A percentile compares a stretch with the other conserved stretches of the same genome.
Conservation (phyloP, 2,797 vertebrate genomes). For the Poeciliopsis gracilis region DNA sequence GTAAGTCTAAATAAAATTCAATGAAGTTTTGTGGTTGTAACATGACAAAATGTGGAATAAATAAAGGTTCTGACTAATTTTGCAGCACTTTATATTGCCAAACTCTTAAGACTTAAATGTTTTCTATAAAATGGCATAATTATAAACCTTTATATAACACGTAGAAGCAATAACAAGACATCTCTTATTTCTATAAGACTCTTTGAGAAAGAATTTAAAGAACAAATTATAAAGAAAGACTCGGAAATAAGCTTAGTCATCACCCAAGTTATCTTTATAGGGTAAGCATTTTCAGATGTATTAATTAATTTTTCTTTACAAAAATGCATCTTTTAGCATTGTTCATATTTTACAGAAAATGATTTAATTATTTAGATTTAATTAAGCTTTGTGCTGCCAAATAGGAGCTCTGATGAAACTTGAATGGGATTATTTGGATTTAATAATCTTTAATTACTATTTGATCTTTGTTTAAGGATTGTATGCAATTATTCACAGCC, state of each 20-base stretch:
- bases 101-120: not conserved
- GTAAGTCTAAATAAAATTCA: not conserved
- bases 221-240: not conserved
- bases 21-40: not conserved
- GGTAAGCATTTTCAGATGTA: not conserved
- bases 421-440: not conserved
- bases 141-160: not conserved
- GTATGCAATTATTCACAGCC: not conserved
- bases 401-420: not conserved
- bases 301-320: slow-evolving; percentile 1
- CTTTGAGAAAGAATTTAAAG: not conserved
- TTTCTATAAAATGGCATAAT: not conserved
- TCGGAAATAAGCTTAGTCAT: not conserved
- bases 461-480: not conserved
- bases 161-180: not conserved
- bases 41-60: not conserved
- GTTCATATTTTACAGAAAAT: not conserved
- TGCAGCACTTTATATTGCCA: not conserved
- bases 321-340: not conserved
- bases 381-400: not conserved
- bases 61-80: not conserved
- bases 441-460: not conserved
- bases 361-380: not conserved
- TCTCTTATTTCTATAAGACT: not conserved
- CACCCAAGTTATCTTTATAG: not conserved